Evolutionary conservation across 2,888 invertebrate genomes (phyloP).

Genomic region (Baronia brevicornis): DNA sequence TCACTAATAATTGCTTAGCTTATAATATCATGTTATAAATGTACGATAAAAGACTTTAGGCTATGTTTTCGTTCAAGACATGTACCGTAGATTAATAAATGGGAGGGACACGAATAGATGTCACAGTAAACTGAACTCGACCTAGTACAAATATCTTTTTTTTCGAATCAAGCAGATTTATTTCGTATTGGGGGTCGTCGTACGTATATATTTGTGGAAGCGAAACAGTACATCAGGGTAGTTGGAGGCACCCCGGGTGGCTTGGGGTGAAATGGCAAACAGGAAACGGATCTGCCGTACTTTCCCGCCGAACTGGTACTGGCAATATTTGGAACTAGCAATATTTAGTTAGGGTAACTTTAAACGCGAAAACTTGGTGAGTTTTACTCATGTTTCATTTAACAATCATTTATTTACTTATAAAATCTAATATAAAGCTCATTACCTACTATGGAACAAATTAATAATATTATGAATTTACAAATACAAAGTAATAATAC

Average conservation of each 20-base stretch:
- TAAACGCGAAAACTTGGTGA: slow-evolving; percentile 8
- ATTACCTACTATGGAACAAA: too few relatives aligned
- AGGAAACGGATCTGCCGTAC: slow-evolving; percentile 67
- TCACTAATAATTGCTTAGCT: too few relatives aligned
- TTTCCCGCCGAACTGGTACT: slow-evolving; percentile 57
- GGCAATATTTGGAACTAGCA: slow-evolving; percentile 44
- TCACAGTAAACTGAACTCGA: slow-evolving; percentile 10
- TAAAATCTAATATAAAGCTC: too few relatives aligned
- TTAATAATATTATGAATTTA: too few relatives aligned
- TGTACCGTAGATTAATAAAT: too few relatives aligned
- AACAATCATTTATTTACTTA: too few relatives aligned
- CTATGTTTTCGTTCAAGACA: too few relatives aligned
- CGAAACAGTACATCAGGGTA: slow-evolving; percentile 38
- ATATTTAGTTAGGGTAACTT: slow-evolving; percentile 42
- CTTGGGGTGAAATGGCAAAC: slow-evolving; percentile 51
- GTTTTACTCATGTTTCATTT: too few relatives aligned
- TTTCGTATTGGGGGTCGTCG: slow-evolving; percentile 39
- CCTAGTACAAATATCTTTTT: slow-evolving; percentile 34
- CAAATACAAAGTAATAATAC: too few relatives aligned
- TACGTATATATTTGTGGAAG: slow-evolving; percentile 56
- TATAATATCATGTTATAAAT: too few relatives aligned
- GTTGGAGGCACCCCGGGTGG: slow-evolving; percentile 28
- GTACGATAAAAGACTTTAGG: too few relatives aligned
- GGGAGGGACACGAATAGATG: too few relatives aligned
- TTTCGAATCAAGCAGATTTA: slow-evolving; percentile 52